phyloP scores from a whole-genome alignment of 2,113 vertebrate genomes.

The Strix uralensis region DNA sequence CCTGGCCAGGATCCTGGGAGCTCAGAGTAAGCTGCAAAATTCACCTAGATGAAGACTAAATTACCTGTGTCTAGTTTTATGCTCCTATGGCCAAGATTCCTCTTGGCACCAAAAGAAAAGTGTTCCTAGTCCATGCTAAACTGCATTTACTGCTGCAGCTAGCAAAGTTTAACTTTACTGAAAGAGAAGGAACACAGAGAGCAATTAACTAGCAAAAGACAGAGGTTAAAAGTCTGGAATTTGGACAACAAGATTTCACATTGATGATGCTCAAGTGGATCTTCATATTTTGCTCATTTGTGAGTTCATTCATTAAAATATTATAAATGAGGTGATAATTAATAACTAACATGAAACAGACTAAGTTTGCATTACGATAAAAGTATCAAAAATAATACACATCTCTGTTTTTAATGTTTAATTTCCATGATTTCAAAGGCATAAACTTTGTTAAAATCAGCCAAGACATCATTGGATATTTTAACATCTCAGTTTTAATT shows the following conservation, averaged over 20 bases:
- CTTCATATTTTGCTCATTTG: neutral
- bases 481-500: neutral
- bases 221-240: neutral
- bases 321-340: neutral
- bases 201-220: neutral
- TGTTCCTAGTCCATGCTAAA: neutral
- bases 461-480: neutral
- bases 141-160: neutral
- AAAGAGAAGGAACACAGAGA: neutral
- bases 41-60: neutral
- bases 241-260: fast-evolving
- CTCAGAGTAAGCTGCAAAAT: neutral
- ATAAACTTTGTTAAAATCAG: neutral
- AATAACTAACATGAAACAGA: neutral
- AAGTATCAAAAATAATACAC: neutral
- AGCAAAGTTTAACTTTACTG: too few species aligned
- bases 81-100: neutral
- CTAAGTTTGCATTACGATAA: neutral
- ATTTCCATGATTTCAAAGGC: neutral
- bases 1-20: neutral
- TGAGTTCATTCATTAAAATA: neutral
- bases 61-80: neutral
- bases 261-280: neutral
- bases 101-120: neutral
- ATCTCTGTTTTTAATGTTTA: neutral